Percentiles rank a stretch among this genome's conserved stretches.
Conservation (phyloP, 2,888 invertebrate species). For the Yponomeuta sedellus region DNA sequence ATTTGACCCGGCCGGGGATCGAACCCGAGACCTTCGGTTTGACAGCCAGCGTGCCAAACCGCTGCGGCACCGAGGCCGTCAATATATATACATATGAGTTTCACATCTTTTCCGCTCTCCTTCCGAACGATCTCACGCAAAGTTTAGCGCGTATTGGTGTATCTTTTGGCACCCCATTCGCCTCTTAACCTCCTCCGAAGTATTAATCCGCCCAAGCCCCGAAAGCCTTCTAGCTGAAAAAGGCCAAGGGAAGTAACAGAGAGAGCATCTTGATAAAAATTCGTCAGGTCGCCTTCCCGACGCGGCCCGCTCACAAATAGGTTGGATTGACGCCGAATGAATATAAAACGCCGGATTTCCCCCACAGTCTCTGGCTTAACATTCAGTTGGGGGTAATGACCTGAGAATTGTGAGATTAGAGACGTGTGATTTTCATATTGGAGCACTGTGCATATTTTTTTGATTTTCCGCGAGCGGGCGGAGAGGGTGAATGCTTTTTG, state of each 20-base stretch:
- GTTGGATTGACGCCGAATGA: background rate
- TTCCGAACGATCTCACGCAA: background rate
- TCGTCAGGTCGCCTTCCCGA: background rate
- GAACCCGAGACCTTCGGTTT: too few relatives aligned
- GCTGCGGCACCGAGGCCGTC: too few relatives aligned
- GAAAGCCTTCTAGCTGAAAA: background rate
- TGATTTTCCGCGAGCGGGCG: background rate
- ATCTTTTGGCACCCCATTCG: background rate
- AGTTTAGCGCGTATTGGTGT: background rate
- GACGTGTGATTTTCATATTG: background rate
- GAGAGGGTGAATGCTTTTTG: background rate
- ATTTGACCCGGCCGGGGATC: too few relatives aligned
- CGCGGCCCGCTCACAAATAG: background rate
- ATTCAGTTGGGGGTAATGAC: constrained; percentile 1
- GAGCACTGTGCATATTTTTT: background rate
- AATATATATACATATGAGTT: too few relatives aligned
- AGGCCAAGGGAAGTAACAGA: background rate
- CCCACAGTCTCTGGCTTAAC: background rate
- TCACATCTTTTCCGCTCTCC: too few relatives aligned
- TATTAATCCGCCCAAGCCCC: background rate
- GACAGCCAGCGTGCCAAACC: too few relatives aligned
- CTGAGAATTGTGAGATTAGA: background rate
- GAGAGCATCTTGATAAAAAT: constrained; percentile 3
- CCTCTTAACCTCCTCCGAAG: background rate
- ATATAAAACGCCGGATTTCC: background rate